These are phyloP conservation scores for Dromaius novaehollandiae DNA, from an alignment of 2,113 vertebrate species.

Conservation along the genomic window DNA sequence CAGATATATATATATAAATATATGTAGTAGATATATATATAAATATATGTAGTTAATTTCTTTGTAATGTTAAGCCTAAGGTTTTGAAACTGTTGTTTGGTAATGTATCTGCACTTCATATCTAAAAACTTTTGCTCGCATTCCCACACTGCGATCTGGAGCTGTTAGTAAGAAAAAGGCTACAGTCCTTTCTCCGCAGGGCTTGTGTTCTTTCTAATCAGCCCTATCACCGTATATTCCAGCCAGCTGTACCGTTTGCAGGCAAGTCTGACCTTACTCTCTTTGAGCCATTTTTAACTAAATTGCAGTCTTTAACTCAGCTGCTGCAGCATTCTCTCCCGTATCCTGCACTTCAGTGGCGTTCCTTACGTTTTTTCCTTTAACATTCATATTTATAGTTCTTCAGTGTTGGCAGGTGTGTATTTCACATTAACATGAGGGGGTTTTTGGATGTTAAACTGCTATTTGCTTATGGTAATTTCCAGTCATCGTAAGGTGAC, in stretches of 20 bases:
- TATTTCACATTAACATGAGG: conserved; percentile 52
- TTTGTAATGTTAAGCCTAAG: background rate
- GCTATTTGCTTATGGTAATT: conserved; percentile 72
- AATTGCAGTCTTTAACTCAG: background rate
- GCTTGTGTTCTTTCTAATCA: background rate
- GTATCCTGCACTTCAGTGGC: background rate
- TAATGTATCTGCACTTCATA: background rate
- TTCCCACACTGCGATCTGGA: rapidly evolving
- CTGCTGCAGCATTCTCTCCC: background rate
- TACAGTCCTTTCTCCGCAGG: background rate
- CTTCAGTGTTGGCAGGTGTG: conserved; percentile 63
- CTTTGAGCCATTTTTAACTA: background rate
- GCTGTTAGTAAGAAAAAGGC: background rate
- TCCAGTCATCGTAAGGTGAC: conserved; percentile 65
- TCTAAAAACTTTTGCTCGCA: background rate
- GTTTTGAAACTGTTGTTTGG: background rate
- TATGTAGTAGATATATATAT: rapidly evolving
- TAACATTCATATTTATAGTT: conserved; percentile 12
- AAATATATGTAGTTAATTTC: background rate
- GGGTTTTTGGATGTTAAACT: conserved; percentile 53
- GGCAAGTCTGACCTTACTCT: background rate
- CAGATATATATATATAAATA: rapidly evolving
- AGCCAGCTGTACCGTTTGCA: background rate
- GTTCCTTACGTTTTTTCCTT: background rate
- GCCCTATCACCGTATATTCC: background rate